A percentile compares a stretch with the other conserved stretches of the same genome.
These are phyloP conservation scores for Hucho hucho DNA, from an alignment of 2,113 vertebrate species.

Conservation along the genomic window DNA sequence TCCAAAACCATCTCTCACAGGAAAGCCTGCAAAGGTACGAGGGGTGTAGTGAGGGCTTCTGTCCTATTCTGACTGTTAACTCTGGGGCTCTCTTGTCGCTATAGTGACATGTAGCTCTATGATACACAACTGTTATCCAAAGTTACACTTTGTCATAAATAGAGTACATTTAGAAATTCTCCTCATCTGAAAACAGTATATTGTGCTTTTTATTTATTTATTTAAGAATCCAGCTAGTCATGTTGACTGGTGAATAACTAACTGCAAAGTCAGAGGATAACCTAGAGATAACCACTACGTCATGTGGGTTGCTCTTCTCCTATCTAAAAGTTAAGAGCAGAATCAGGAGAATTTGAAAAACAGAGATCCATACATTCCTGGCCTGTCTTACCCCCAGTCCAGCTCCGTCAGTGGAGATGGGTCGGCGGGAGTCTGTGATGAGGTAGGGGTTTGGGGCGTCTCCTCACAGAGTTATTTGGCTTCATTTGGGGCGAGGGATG, in stretches of 20 bases:
- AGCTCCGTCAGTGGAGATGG: slow-evolving; percentile 57
- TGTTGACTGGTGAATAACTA: too few relatives aligned
- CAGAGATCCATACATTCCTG: slow-evolving; percentile 34
- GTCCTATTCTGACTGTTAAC: too few relatives aligned
- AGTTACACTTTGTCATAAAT: too few relatives aligned
- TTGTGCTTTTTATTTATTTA: too few relatives aligned
- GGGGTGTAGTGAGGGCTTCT: neutral
- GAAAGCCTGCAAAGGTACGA: slow-evolving; percentile 95
- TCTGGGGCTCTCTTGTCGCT: too few relatives aligned
- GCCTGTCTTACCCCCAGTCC: slow-evolving; percentile 43
- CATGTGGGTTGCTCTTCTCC: neutral
- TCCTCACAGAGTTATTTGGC: slow-evolving; percentile 63
- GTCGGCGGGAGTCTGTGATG: slow-evolving; percentile 41
- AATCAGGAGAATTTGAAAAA: slow-evolving; percentile 39
- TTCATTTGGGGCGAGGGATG: slow-evolving; percentile 43
- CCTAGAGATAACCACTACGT: neutral
- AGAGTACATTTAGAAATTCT: too few relatives aligned
- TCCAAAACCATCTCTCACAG: slow-evolving; percentile 93
- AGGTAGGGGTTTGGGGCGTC: slow-evolving; percentile 52
- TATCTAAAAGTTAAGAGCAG: slow-evolving; percentile 20
- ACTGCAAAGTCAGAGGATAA: too few relatives aligned
- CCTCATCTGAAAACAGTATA: too few relatives aligned
- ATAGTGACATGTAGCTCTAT: too few relatives aligned
- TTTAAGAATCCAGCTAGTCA: too few relatives aligned
- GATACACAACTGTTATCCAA: too few relatives aligned